These are phyloP conservation scores for Pangasius mekongensis DNA, from an alignment of 2,797 vertebrate genomes.

Conservation along the genomic window DNA sequence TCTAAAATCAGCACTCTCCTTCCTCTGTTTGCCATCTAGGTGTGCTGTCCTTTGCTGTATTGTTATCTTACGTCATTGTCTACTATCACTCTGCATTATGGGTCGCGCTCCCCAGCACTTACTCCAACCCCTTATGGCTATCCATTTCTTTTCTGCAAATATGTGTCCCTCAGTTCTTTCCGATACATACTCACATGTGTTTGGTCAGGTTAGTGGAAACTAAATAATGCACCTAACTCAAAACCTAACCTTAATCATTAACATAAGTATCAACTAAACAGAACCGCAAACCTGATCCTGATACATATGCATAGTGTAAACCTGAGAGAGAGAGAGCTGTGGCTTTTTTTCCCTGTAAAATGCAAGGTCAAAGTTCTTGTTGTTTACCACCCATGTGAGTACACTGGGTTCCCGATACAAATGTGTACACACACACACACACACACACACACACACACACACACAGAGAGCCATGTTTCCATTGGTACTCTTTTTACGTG, in stretches of 20 bases:
- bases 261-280: not conserved
- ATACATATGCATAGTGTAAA: not conserved
- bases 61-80: not conserved
- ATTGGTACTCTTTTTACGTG: constrained; percentile 29
- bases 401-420: constrained; percentile 7
- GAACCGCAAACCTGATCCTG: not conserved
- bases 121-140: not conserved
- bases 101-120: not conserved
- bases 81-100: not conserved
- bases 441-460: constrained; percentile 25
- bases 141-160: not conserved
- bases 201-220: not conserved
- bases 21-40: not conserved
- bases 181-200: not conserved
- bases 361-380: constrained; percentile 24
- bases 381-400: constrained; percentile 25
- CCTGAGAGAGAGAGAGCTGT: not conserved
- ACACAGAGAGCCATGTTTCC: constrained; percentile 24
- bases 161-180: not conserved
- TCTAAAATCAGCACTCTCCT: not conserved
- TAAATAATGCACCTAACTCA: not conserved
- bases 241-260: constrained; percentile 4
- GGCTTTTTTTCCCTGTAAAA: constrained; percentile 19
- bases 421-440: not conserved
- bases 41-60: not conserved